Evolutionary conservation across 2,113 vertebrate genomes (phyloP), one percentile per base, ranked within the genome.

Genomic region (Syngnathus typhle): DNA sequence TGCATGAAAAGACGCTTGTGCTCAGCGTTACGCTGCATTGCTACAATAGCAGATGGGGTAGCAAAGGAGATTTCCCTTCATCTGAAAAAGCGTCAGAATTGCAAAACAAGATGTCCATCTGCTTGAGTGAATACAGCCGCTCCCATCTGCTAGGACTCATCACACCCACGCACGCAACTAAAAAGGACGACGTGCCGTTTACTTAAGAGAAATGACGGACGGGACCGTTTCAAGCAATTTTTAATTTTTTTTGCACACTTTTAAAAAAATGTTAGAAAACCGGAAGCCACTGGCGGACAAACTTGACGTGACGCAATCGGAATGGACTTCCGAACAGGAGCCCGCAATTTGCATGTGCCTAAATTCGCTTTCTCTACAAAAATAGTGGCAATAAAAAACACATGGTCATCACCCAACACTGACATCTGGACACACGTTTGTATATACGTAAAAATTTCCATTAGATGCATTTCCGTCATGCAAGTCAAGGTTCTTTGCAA

Each of bases 221-320:
- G 81, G 80, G 82, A 81, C 76, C 75, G 79, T 84, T 80, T 76
- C 49, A 52, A 52, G 13, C 49, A 10, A 52, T 51, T 19, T n/a
- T 5, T 16, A 16, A 47, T 12, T 74, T 87, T 87, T 87, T 91
- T 90, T 78, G 78, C 74, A 75, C 76, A 76, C 76, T 47, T 84
- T 83, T 86, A 79, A 83, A 87, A 62, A 23, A 87, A 83, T 74
- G 59, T 85, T 91, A 91, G 66, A 89, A 92, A 91, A 91, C 73
- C 87, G 90, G 90, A 92, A 91, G 89, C 88, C 88, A 88, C 79
- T 87, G 85, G 82, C 88, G 90, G 85, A 89, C 85, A 85, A 85
- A 86, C 81, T 12, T 66, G 78, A 88, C 76, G 75, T 82, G 11
- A 46, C 9, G 43, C 41, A 46, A 46, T 58, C 12, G 59, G 59